A percentile compares a stretch with the other conserved stretches of the same genome.
Conservation (phyloP, 23 tunicate genomes). For the Phallusia fumigata region DNA sequence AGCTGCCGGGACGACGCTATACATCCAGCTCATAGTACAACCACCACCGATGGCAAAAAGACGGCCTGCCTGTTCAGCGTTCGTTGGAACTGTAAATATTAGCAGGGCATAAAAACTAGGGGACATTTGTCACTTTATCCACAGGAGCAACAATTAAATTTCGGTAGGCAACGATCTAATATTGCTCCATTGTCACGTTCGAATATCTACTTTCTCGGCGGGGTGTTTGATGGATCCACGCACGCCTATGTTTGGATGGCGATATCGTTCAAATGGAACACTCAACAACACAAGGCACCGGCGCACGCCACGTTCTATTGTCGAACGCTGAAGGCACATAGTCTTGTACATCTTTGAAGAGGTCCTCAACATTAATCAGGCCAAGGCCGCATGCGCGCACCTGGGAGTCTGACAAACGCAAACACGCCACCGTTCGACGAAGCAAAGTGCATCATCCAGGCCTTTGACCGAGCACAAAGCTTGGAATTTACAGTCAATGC, state of each 20-base stretch:
- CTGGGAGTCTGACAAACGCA: neutral
- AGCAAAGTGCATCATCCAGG: neutral
- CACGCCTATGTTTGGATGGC: neutral
- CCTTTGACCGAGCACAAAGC: neutral
- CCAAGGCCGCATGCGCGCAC: slow-evolving; percentile 4
- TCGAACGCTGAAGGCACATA: neutral
- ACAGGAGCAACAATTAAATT: neutral
- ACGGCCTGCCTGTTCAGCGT: too few relatives aligned
- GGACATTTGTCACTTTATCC: slow-evolving; percentile 2
- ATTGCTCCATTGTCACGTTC: slow-evolving; percentile 5
- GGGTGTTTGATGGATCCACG: neutral
- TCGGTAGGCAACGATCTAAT: neutral
- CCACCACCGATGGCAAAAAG: too few relatives aligned
- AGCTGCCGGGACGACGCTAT: too few relatives aligned
- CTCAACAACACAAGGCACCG: neutral
- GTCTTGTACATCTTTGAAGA: neutral
- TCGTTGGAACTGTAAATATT: too few relatives aligned
- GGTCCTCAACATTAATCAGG: slow-evolving; percentile 2
- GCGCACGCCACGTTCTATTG: slow-evolving; percentile 3
- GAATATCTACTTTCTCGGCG: neutral
- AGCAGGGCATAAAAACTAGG: neutral
- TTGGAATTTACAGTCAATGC: neutral
- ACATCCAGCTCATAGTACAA: too few relatives aligned
- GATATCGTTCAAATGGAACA: slow-evolving; percentile 2
- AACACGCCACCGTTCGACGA: neutral